phyloP scores from a whole-genome alignment of 1,140 invertebrate genomes.

The Oryctes rhinoceros region DNA sequence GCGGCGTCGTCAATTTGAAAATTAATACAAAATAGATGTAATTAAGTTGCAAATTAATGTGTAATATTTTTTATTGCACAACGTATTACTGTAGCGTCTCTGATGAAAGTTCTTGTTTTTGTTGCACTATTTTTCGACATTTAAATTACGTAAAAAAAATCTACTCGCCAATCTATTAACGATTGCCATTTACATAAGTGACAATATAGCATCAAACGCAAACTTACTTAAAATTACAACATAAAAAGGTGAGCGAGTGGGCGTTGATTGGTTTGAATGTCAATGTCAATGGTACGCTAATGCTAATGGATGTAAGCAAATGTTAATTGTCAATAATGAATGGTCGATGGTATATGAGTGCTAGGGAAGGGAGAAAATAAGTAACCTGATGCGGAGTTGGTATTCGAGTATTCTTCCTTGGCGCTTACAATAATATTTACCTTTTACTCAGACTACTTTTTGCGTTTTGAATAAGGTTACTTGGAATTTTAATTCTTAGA shows the following conservation, averaged over 20 bases:
- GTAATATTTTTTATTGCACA: background rate
- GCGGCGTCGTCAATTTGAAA: background rate
- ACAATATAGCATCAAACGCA: background rate
- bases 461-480: too few species aligned
- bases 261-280: background rate
- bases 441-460: too few species aligned
- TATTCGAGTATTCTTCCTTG: too few species aligned
- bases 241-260: background rate
- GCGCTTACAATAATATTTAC: too few species aligned
- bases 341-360: background rate
- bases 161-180: background rate
- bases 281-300: constrained; percentile 1
- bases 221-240: constrained; percentile 2
- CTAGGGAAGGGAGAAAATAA: background rate
- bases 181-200: background rate
- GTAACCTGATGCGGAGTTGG: too few species aligned
- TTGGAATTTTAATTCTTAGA: too few species aligned
- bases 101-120: constrained; percentile 36
- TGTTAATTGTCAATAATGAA: background rate
- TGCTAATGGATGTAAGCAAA: background rate
- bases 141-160: background rate
- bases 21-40: background rate
- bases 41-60: constrained; percentile 26
- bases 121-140: constrained; percentile 29
- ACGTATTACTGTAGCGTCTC: background rate